Base-by-base conservation (phyloP, 2,888 invertebrate species). In the Zeuzera pyrina region DNA sequence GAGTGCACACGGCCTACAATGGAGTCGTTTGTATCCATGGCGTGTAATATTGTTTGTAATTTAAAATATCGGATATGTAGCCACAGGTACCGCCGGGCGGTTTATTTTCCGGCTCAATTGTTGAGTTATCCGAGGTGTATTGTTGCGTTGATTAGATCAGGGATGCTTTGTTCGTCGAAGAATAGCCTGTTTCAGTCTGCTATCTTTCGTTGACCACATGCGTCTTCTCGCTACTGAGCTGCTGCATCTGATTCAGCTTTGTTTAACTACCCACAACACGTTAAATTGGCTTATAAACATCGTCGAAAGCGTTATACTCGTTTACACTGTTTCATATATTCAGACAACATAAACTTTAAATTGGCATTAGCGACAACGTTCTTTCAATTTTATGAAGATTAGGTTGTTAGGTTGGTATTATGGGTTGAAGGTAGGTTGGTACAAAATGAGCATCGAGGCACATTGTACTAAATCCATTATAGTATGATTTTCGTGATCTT, bases 71-170 rank as follows among this genome's bases (percentile, higher is more conserved):
- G 66, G 66, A 56, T 61, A 56, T 58, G 62, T 56, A 52, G 63
- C 58, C 60, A 46, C 54, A 57, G 51, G 53, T 53, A 52, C 56
- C 38, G 22, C 14, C 13, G 50, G 51, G 41, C 50, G 61, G 63
- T 68, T 68, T 71, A 70, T 74, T 70, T 69, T 62, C 67, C 62
- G 57, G 63, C 64, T 66, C 61, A 64, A 67, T 66, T 69, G 69
- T 62, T 57, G 56, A 63, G 62, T 61, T 66, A 68, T 65, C 60
- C 69, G 66, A 65, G 65, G 68, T 71, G 64, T 76, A 77, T 77
- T 78, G 78, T 79, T 71, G 69, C 65, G 67, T 77, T 78, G 79
- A 79, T 78, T 78, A 79, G 76, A 77, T 79, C 77, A 70, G 72
- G 57, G 58, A 39, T 52, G 70, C 73, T 70, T 77, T 79, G 77